Evolutionary conservation across 2,113 vertebrate species (phyloP).

Genomic region (Lamprologus lemairii): DNA sequence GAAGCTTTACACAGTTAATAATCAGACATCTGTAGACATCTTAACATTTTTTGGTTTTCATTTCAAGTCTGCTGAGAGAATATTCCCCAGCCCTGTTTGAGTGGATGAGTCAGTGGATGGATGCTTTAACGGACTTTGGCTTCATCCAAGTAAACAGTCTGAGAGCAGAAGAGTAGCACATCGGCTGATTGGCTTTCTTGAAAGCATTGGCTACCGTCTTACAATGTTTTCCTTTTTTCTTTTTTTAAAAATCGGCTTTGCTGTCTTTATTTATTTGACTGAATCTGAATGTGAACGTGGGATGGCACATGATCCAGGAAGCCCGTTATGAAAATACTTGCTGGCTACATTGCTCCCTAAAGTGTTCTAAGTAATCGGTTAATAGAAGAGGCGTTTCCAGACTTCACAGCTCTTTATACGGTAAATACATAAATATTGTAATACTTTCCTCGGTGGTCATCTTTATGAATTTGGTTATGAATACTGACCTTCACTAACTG

Average conservation of each 20-base stretch:
- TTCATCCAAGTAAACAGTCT: not conserved
- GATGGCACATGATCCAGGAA: not conserved
- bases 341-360: not conserved
- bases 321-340: not conserved
- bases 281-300: not conserved
- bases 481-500: fast-evolving
- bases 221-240: not conserved
- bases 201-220: not conserved
- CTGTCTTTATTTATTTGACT: not conserved
- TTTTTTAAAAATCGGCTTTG: not conserved
- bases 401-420: not conserved
- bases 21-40: not conserved
- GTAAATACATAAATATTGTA: not conserved
- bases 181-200: not conserved
- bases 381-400: not conserved
- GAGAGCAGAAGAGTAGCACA: not conserved
- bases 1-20: not conserved
- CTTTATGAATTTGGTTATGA: not conserved
- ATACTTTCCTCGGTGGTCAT: not conserved
- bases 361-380: not conserved
- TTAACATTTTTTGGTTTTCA: not conserved
- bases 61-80: not conserved
- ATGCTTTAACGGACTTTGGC: not conserved
- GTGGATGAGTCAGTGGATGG: not conserved
- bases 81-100: not conserved